Base-by-base conservation (phyloP, 2,113 vertebrate species). In the Odocoileus virginianus region DNA sequence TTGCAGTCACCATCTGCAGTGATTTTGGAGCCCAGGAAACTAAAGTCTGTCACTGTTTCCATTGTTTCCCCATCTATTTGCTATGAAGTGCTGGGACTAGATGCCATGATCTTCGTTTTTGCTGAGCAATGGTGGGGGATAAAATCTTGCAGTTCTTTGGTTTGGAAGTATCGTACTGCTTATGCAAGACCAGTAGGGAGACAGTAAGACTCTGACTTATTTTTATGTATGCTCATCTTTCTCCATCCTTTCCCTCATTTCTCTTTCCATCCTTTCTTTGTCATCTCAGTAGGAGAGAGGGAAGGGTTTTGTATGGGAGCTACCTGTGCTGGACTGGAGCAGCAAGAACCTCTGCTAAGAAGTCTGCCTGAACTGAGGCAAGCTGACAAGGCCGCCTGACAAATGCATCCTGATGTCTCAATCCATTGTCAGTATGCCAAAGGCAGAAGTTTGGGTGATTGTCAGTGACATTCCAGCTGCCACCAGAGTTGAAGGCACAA, bases 391-490 rank as follows among this genome's bases (percentile, higher is more conserved):
- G 30, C 82, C 60, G n/a, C 21, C 15, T 98, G 91, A 93, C 92
- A 89, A 52, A 92, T 57, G 67, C 5, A 10, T 90, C 82, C 52
- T 87, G 83, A 95, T 91, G 87, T 93, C 86, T 96, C 83, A 89
- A 1, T 83, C 78, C 71, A 84, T 45, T 28, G 89, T 9, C 12
- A 43, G 33, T 3, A 13, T 30, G 86, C 91, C 74, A 45, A 64
- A 61, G 67, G 89, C 87, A 85, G 30, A 54, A 81, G 61, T 43
- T 61, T 2, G 28, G 90, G 30, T 83, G 43, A 85, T 28, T 86
- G 58, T 88, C 94, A 89, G 52, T 33, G 61, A 50, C 78, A 52
- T 89, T 82, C 67, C 96, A 89, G 95, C 95, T 95, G 71, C 87
- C 89, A 64, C 89, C 81, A 61, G 89, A 86, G 95, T 71, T 27